Conservation (phyloP, 2,113 vertebrate species). For the Monopterus albus region DNA sequence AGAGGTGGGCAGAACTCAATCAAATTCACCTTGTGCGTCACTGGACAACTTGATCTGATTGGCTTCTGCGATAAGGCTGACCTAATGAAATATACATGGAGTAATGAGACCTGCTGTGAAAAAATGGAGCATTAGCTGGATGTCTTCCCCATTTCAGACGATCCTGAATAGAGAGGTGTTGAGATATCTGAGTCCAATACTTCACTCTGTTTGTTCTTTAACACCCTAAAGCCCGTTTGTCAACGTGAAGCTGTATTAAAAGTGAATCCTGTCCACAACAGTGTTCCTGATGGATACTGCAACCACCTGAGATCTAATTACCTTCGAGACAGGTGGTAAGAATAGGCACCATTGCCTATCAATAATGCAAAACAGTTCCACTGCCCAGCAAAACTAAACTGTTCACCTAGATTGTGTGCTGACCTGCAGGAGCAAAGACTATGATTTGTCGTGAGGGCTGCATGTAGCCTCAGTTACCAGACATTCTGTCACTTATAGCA, state of each 20-base stretch:
- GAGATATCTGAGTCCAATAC: neutral
- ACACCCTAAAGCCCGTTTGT: neutral
- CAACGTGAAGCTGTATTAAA: slow-evolving; percentile 10
- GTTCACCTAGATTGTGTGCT: slow-evolving; percentile 15
- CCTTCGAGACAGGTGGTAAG: slow-evolving; percentile 83
- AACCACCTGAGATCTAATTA: slow-evolving; percentile 86
- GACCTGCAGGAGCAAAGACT: too few species aligned
- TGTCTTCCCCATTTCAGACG: neutral
- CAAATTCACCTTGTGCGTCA: slow-evolving; percentile 51
- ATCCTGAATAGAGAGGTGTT: neutral
- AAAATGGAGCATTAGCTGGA: slow-evolving; percentile 43
- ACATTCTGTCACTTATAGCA: too few species aligned
- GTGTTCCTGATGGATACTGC: slow-evolving; percentile 71
- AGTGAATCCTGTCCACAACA: neutral
- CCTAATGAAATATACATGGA: slow-evolving; percentile 80
- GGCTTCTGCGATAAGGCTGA: slow-evolving; percentile 40
- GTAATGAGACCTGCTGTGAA: slow-evolving; percentile 68
- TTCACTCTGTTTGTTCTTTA: neutral
- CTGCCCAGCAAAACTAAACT: slow-evolving; percentile 67
- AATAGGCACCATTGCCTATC: slow-evolving; percentile 86
- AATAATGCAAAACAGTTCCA: slow-evolving; percentile 96
- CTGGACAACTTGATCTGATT: slow-evolving; percentile 58
- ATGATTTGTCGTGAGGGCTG: too few species aligned
- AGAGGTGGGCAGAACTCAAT: slow-evolving; percentile 43
- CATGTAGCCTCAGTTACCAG: too few species aligned